Conservation (phyloP, 2,797 vertebrate species). For the Neomorphus geoffroyi region DNA sequence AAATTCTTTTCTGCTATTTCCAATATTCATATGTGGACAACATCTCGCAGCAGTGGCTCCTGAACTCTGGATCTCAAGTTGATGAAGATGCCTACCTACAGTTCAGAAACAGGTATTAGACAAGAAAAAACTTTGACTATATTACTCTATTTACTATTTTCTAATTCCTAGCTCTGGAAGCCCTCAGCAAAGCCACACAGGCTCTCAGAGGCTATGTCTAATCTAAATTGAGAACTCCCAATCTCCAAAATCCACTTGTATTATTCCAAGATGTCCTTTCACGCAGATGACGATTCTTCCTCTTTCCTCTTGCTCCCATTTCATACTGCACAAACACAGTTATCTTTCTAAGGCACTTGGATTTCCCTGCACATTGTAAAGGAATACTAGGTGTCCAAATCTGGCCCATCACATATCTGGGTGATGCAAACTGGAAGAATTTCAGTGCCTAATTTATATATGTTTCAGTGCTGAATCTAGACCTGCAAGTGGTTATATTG, state of each 20-base stretch:
- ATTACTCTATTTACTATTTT: not conserved
- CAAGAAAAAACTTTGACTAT: not conserved
- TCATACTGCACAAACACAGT: not conserved
- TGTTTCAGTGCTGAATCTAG: not conserved
- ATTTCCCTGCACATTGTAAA: not conserved
- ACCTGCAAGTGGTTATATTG: not conserved
- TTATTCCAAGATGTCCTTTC: not conserved
- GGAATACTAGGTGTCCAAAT: not conserved
- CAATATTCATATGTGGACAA: not conserved
- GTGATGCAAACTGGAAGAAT: not conserved
- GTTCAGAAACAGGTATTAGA: not conserved
- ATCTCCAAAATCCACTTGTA: not conserved
- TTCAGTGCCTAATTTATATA: not conserved
- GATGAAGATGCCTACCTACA: not conserved
- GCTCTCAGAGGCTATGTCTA: not conserved
- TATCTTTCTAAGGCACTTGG: not conserved
- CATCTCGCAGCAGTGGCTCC: not conserved
- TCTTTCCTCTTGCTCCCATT: not conserved
- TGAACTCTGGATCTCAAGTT: not conserved
- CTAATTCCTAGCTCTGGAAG: not conserved
- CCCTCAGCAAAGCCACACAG: not conserved
- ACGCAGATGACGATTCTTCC: rapidly evolving
- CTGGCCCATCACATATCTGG: not conserved
- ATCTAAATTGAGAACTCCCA: not conserved
- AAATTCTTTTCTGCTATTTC: not conserved